phyloP scores from a whole-genome alignment of 1,140 invertebrate species.

The Drosophila ogumai region DNA sequence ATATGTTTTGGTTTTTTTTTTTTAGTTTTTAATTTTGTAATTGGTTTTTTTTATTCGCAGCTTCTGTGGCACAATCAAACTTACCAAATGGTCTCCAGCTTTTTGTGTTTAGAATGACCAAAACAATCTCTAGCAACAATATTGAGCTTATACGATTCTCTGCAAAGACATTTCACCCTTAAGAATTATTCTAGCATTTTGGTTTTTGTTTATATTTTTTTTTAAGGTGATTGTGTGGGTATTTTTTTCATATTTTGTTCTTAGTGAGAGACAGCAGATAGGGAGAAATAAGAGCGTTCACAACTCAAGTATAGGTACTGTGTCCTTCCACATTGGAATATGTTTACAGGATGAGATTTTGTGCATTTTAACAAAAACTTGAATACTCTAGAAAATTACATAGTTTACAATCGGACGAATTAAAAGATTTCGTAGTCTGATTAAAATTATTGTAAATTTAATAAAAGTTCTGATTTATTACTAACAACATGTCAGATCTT shows the following conservation, averaged over 20 bases:
- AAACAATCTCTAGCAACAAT: slow-evolving; percentile 85
- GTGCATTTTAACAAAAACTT: neutral
- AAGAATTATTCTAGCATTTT: slow-evolving; percentile 84
- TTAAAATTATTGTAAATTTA: neutral
- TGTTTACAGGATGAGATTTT: neutral
- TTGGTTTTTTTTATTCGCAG: slow-evolving; percentile 58
- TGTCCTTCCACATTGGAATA: neutral
- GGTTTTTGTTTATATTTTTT: slow-evolving; percentile 58
- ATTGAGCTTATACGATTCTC: slow-evolving; percentile 84
- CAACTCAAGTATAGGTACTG: slow-evolving; percentile 37
- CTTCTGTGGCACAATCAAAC: slow-evolving; percentile 81
- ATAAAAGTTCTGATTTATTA: neutral
- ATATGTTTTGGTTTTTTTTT: slow-evolving; percentile 76
- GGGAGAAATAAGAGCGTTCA: slow-evolving; percentile 50
- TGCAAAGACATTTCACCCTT: slow-evolving; percentile 85
- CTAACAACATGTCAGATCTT: neutral
- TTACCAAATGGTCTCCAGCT: slow-evolving; percentile 84
- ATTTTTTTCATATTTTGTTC: slow-evolving; percentile 31
- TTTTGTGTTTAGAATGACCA: slow-evolving; percentile 84
- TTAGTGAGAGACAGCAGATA: slow-evolving; percentile 54
- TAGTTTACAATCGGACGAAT: neutral
- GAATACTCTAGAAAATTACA: neutral
- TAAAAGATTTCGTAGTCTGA: no score
- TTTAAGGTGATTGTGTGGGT: slow-evolving; percentile 55
- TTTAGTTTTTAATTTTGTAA: slow-evolving; percentile 51